phyloP scores from a whole-genome alignment of 2,888 invertebrate genomes.

The Epiperipatus broadwayi region DNA sequence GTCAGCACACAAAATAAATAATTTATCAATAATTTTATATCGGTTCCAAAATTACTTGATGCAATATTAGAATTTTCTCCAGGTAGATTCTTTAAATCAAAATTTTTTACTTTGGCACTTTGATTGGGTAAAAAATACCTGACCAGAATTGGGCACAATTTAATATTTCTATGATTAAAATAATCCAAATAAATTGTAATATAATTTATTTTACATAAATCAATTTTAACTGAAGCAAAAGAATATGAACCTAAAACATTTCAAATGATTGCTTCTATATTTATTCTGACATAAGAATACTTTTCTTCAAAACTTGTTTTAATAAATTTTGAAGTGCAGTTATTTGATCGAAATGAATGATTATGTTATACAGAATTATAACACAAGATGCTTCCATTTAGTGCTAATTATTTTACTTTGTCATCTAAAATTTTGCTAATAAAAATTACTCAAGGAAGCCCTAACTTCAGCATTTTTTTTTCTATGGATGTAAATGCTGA shows the following conservation, averaged over 20 bases:
- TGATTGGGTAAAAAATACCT: no score
- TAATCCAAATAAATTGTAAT: no score
- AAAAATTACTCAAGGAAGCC: background rate
- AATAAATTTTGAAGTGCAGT: slow-evolving; percentile 5
- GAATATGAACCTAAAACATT: background rate
- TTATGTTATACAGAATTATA: slow-evolving; percentile 1
- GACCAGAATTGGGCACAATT: no score
- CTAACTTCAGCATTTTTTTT: background rate
- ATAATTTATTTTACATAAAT: slow-evolving; percentile 1
- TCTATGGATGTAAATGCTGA: slow-evolving; percentile 1
- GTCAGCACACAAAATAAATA: no score
- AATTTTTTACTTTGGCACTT: no score
- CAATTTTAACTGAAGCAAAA: background rate
- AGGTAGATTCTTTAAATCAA: no score
- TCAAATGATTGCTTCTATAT: background rate
- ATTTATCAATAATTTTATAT: no score
- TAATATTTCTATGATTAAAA: no score
- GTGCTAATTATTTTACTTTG: background rate
- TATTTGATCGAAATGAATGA: slow-evolving; percentile 4
- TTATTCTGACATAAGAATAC: slow-evolving; percentile 6
- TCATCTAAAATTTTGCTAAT: background rate
- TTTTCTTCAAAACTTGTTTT: slow-evolving; percentile 7
- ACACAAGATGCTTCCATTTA: background rate
- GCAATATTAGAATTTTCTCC: no score
- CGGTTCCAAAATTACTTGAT: no score